Evolutionary conservation across 2,888 invertebrate genomes (phyloP).

Genomic region (Mactromeris polynyma): DNA sequence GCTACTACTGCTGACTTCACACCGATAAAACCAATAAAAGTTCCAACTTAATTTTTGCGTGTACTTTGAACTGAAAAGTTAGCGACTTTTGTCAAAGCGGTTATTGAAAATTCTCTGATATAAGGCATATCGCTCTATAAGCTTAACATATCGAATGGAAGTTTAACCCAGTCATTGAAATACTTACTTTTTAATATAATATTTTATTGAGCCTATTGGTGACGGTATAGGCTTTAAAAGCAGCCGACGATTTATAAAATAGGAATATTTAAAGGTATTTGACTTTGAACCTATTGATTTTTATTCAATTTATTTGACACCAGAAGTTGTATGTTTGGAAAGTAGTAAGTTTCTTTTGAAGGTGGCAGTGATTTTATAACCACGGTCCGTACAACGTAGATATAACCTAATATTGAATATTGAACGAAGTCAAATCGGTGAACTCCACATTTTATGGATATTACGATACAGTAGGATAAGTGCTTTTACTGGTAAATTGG

Average conservation of each 20-base stretch:
- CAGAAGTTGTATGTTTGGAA: background rate
- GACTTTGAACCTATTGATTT: conserved; percentile 3
- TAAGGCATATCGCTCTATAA: too few relatives aligned
- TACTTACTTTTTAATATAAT: conserved; percentile 16
- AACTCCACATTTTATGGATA: background rate
- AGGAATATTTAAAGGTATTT: conserved; percentile 3
- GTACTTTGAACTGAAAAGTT: too few relatives aligned
- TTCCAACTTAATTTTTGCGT: too few relatives aligned
- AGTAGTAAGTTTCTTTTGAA: background rate
- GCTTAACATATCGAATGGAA: background rate
- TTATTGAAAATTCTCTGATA: too few relatives aligned
- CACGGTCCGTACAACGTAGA: background rate
- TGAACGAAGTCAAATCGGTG: background rate
- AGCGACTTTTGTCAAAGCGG: too few relatives aligned
- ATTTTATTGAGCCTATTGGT: conserved; percentile 16
- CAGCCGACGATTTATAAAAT: background rate
- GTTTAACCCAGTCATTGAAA: background rate
- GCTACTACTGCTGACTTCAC: too few relatives aligned
- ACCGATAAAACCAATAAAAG: too few relatives aligned
- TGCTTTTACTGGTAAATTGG: background rate
- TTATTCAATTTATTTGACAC: background rate
- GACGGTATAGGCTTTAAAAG: background rate
- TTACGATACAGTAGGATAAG: background rate
- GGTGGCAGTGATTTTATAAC: background rate
- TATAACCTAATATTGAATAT: background rate